Conservation (phyloP, 2,113 vertebrate species). For the Clinocottus analis region DNA sequence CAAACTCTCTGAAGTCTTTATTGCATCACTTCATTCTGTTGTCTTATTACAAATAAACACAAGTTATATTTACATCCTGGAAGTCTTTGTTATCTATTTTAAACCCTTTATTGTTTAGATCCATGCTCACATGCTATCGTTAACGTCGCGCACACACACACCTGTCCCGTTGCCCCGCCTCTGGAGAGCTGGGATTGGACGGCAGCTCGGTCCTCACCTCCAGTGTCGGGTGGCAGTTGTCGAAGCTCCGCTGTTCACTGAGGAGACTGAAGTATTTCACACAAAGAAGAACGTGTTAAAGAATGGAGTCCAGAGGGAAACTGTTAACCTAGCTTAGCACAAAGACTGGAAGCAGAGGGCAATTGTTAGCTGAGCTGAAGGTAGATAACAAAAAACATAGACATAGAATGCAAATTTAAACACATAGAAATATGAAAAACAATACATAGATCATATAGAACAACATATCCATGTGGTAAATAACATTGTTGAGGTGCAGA, state of each 20-base stretch:
- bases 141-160: background rate
- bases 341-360: too few species aligned
- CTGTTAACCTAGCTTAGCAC: too few species aligned
- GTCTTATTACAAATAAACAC: background rate
- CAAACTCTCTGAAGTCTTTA: background rate
- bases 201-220: slow-evolving; percentile 90
- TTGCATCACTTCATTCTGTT: background rate
- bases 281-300: background rate
- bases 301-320: background rate
- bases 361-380: too few species aligned
- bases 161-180: slow-evolving; percentile 91
- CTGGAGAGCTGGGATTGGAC: slow-evolving; percentile 95
- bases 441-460: too few species aligned
- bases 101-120: too few species aligned
- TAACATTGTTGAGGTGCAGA: too few species aligned
- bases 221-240: slow-evolving; percentile 87
- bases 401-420: too few species aligned
- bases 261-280: slow-evolving; percentile 75
- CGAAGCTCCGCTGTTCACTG: slow-evolving; percentile 87
- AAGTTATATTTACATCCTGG: too few species aligned
- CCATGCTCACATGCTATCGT: too few species aligned
- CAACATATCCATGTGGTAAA: too few species aligned
- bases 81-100: background rate
- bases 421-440: too few species aligned
- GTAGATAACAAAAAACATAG: too few species aligned